Evolutionary conservation across 2,888 invertebrate species (phyloP).

Genomic region (Rhynchonema sp.): DNA sequence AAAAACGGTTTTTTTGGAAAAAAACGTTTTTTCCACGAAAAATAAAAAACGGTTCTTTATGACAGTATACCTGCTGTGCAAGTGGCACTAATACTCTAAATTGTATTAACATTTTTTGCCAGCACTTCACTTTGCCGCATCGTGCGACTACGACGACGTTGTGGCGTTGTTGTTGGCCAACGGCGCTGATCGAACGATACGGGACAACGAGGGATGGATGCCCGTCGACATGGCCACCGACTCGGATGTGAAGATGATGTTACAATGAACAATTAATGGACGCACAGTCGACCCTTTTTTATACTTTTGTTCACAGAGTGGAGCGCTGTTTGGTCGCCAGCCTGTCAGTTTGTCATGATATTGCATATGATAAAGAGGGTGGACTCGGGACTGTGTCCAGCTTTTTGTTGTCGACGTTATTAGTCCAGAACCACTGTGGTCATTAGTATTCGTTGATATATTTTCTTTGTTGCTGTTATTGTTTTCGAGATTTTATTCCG

Average conservation of each 20-base stretch:
- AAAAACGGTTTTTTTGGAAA: too few relatives aligned
- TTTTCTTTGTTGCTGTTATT: neutral
- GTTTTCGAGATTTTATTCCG: neutral
- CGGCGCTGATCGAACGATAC: neutral
- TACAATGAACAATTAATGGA: neutral
- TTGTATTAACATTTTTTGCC: neutral
- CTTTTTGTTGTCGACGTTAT: too few relatives aligned
- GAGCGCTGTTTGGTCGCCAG: too few relatives aligned
- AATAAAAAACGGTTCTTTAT: too few relatives aligned
- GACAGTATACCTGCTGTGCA: too few relatives aligned
- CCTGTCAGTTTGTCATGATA: too few relatives aligned
- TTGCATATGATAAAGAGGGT: too few relatives aligned
- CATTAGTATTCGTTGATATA: neutral
- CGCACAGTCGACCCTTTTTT: too few relatives aligned
- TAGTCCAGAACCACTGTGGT: neutral
- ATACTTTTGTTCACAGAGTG: too few relatives aligned
- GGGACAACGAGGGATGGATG: neutral
- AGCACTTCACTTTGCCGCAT: conserved; percentile 1
- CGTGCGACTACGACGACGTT: neutral
- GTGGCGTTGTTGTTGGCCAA: neutral
- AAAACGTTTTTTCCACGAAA: too few relatives aligned
- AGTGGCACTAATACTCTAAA: neutral
- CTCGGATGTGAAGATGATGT: neutral
- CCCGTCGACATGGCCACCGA: neutral
- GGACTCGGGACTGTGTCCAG: too few relatives aligned